Evolutionary conservation across 2,113 vertebrate genomes (phyloP), one percentile per base, ranked within the genome.

Genomic region (Phasianus colchicus): DNA sequence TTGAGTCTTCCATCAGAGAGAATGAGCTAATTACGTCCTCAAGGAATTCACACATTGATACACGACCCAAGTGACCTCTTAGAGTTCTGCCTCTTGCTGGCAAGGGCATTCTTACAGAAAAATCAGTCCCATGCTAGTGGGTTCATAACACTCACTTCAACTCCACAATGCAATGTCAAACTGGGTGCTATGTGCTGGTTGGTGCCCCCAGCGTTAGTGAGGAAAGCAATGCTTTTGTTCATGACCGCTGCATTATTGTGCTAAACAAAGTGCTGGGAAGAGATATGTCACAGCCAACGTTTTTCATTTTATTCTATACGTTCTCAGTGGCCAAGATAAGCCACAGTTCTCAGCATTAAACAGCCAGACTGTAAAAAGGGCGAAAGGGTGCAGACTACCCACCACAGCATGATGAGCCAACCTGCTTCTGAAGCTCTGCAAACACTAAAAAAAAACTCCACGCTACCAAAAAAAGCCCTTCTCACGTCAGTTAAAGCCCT

Each of bases 41-140:
- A 43, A 74, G 83, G 94, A 85, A 95, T 78, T 83, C 89, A 86
- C 70, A 47, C 58, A 60, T 50, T 93, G 92, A 95, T 89, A 60
- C 54, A 57, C 55, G 77, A 95, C 86, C 86, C 82, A 94, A 78
- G 48, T 58, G 79, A 88, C 58, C 86, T 88, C 92, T 40, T 92
- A n/a, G 81, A 95, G 73, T 10, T 92, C 45, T 54, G 43, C 40
- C 43, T 61, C 87, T 69, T 47, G 64, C 45, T 94, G 81, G 74
- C 29, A 66, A 73, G 4, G 9, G 45, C 40, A 19, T 22, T 25
- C 55, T 32, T 88, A 55, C 94, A 87, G 47, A 94, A 90, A 84
- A 86, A 92, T 60, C 81, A 66, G 32, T 9, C 47, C 34, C 32
- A 27, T 5, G 15, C 40, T 73, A 86, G 92, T 6, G 64, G 47